Base-by-base conservation (phyloP, 2,888 invertebrate species). In the Sesamia inferens region DNA sequence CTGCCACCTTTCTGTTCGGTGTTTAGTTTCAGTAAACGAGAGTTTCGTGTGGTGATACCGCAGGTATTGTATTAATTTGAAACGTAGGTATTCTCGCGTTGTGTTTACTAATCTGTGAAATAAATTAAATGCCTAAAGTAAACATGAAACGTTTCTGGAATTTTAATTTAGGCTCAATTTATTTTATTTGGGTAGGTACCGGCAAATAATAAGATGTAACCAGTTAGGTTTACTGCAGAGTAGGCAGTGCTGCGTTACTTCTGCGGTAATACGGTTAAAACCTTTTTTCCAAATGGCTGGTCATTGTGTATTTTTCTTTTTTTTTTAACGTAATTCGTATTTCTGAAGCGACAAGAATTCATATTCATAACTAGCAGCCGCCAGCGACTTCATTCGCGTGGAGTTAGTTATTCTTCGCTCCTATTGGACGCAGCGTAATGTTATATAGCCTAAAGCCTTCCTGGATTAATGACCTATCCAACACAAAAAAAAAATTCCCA, bases 61-160 rank as follows among this genome's bases (percentile, higher is more conserved):
- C 76, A 76, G 67, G 71, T 75, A 71, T 78, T 66, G 66, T 77
- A 73, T 77, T 78, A 68, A 78, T 84, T 71, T 79, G 73, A 68
- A 68, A 69, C 55, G 66, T 68, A 54, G 51, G 51, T 5, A 81
- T 78, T 68, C 61, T 64, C 70, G 51, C 51, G 68, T 61, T 65
- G 57, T 79, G 51, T 76, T 72, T 24, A 77, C 61, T 82, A 71
- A 76, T 73, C 47, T 71, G 54, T 31, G 62, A 66, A 68, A 78
- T 48, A 42, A 66, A 72, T 59, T 5, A 54, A 71, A 39, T 62
- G 10, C 51, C 51, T 54, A 47, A 57, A 55, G 39, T 47, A 24
- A 47, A 57, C 19, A 11, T 66, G 19, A 24, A 64, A 13, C 1
- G n/a, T 44, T 65, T 48, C 47, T 55, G 8, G 13, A 44, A 16